Base-by-base conservation (phyloP, 2,888 invertebrate species). In the Drosophila imparisetae region DNA sequence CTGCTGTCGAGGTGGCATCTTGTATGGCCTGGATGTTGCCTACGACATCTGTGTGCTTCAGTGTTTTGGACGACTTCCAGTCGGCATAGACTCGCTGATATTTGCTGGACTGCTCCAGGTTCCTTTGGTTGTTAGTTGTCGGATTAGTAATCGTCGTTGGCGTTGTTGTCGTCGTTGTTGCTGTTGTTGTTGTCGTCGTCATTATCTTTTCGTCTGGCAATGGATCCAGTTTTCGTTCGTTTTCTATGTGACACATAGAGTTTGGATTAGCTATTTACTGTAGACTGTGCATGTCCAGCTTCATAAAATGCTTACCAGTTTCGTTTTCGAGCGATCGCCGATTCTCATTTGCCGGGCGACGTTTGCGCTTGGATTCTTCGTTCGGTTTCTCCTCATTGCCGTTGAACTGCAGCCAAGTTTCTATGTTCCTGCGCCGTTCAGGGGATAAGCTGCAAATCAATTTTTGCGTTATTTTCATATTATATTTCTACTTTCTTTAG, bases 371-470 rank as follows among this genome's bases (percentile, higher is more conserved):
- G 75, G 95, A 94, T 82, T 96, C 95, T 80, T 96, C 96, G 76
- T 94, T 95, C 79, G 95, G 95, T 86, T 95, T 95, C 92, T 96
- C 97, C 91, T 95, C 96, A 90, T 95, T 96, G 91, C 97, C 97
- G 93, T 97, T 97, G 67, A 97, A 97, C 81, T 97, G 96, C 75
- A 98, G 93, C 98, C 98, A 98, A 8, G 97, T 97, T 93, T 98
- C 97, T 90, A 98, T 98, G 92, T 98, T 97, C 92, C 97, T 96
- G 57, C 96, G 94, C 97, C 97, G 97, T 91, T 97, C 97, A 93
- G 96, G 96, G 83, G 92, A 94, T 90, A 91, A 93, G 89, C 93
- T 58, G 67, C 24, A 10, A 10, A 30, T 13, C 2, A 7, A 38
- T 21, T 18, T 15, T 15, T 34, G 1, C 34, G 21, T 54, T 53